These are phyloP conservation scores for Odontomyia ornata DNA, from an alignment of 2,888 invertebrate species.

Conservation along the genomic window DNA sequence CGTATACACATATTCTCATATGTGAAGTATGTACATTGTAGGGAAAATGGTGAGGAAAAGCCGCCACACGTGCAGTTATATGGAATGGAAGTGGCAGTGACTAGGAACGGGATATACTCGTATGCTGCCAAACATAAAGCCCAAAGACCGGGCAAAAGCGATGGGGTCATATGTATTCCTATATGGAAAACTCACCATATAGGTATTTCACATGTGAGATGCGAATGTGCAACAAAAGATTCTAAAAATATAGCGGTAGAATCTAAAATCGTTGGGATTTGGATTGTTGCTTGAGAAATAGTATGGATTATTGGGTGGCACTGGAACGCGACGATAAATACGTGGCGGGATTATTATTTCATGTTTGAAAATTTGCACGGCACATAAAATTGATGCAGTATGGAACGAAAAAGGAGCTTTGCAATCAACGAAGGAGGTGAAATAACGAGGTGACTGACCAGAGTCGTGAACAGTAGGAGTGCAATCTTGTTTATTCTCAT, in stretches of 20 bases:
- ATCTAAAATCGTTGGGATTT: not conserved
- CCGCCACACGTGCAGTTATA: constrained; percentile 29
- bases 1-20: too few relatives aligned
- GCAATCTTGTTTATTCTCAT: too few relatives aligned
- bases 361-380: not conserved
- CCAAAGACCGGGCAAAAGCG: too few relatives aligned
- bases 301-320: constrained; percentile 1
- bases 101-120: not conserved
- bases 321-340: not conserved
- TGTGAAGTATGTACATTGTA: too few relatives aligned
- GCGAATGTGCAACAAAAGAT: constrained; percentile 28
- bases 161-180: not conserved
- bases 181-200: not conserved
- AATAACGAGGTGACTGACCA: not conserved
- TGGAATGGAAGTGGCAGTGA: constrained; percentile 1
- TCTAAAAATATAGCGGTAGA: constrained; percentile 26
- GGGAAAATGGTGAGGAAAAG: not conserved
- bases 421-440: not conserved
- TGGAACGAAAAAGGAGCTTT: not conserved
- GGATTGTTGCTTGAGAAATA: not conserved
- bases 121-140: constrained; percentile 1
- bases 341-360: constrained; percentile 7
- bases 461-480: not conserved
- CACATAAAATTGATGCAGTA: not conserved
- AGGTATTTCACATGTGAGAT: not conserved